A percentile compares a stretch with the other conserved stretches of the same genome.
These are phyloP conservation scores for Clamator glandarius DNA, from an alignment of 2,797 vertebrate species.

Conservation along the genomic window DNA sequence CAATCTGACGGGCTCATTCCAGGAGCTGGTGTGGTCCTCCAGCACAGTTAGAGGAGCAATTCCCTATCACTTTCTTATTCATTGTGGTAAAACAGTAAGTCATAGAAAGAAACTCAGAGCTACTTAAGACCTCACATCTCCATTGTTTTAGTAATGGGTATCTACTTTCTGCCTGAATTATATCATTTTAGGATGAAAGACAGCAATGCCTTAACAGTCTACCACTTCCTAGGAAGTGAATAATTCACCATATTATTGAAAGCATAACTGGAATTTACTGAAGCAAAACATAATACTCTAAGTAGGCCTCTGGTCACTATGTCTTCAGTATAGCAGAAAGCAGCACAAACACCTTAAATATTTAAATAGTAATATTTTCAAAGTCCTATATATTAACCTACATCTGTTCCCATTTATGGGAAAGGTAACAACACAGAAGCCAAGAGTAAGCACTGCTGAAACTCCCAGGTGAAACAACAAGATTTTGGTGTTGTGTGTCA, in stretches of 20 bases:
- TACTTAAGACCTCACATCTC: neutral
- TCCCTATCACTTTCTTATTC: neutral
- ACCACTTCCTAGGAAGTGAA: neutral
- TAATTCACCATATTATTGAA: neutral
- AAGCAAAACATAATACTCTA: neutral
- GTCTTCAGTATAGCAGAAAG: neutral
- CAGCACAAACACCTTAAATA: neutral
- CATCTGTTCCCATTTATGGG: neutral
- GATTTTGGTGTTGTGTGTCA: constrained; percentile 3
- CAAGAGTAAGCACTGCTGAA: neutral
- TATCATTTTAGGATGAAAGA: neutral
- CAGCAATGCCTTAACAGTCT: neutral
- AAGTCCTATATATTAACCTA: neutral
- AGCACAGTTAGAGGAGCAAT: neutral
- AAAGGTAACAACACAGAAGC: neutral
- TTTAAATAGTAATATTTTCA: neutral
- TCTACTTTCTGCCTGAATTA: neutral
- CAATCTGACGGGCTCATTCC: neutral
- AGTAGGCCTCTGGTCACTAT: neutral
- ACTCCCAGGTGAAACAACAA: neutral
- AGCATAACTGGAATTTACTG: neutral
- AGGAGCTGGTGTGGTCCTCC: neutral
- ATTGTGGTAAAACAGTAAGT: neutral
- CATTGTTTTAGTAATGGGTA: neutral
- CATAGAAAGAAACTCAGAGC: neutral